These are phyloP conservation scores for Bombycilla garrulus DNA, from an alignment of 2,113 vertebrate species.

Conservation along the genomic window DNA sequence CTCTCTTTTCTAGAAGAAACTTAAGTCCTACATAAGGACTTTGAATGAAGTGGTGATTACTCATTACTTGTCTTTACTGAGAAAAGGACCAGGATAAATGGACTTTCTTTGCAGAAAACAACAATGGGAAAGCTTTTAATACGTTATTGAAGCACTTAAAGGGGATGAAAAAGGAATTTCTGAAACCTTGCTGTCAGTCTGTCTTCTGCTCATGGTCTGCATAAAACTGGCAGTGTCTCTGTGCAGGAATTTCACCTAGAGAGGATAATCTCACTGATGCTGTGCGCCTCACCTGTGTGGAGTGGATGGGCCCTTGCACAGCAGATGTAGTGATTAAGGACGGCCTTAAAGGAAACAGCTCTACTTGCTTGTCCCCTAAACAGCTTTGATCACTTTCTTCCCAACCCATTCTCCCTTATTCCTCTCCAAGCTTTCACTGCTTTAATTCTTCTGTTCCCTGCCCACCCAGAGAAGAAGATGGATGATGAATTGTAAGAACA, in stretches of 20 bases:
- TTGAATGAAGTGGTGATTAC: not conserved
- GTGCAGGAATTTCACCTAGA: not conserved
- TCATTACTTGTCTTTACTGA: not conserved
- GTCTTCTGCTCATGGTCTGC: not conserved
- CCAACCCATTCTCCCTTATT: not conserved
- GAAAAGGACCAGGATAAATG: not conserved
- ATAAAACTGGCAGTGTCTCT: not conserved
- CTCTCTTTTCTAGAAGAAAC: not conserved
- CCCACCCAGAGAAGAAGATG: not conserved
- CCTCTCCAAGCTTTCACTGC: not conserved
- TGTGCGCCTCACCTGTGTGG: not conserved
- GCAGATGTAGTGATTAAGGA: not conserved
- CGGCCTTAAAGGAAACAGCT: not conserved
- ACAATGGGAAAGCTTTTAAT: not conserved
- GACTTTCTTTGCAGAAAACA: not conserved
- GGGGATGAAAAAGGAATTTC: not conserved
- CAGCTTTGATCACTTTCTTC: not conserved
- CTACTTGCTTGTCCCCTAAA: not conserved
- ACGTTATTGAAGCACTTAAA: not conserved
- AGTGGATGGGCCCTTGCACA: not conserved
- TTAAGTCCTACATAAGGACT: not conserved
- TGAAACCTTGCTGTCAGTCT: not conserved
- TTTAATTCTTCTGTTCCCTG: not conserved
- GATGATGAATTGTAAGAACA: not conserved
- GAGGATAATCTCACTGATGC: not conserved